phyloP scores from a whole-genome alignment of 2,888 invertebrate species.

The Limnephilus lunatus region DNA sequence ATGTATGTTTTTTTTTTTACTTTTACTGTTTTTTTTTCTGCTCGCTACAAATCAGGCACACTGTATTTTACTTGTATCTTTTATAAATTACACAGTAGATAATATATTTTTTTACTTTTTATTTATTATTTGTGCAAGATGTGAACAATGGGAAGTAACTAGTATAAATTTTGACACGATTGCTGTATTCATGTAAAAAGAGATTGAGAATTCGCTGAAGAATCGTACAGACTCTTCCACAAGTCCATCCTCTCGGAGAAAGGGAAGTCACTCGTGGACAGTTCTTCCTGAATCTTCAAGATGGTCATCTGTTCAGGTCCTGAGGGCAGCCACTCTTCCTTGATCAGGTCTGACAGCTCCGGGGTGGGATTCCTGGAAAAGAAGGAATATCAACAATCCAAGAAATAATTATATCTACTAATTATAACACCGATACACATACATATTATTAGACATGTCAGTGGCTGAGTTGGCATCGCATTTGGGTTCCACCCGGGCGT shows the following conservation, averaged over 20 bases:
- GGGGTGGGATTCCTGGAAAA: constrained; percentile 71
- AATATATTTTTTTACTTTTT: no score
- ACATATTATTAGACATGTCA: no score
- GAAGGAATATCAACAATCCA: no score
- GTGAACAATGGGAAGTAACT: no score
- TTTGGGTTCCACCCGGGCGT: no score
- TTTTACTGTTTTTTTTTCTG: no score
- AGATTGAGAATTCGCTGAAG: neutral
- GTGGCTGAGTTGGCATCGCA: no score
- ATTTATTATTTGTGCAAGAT: no score
- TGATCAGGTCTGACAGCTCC: constrained; percentile 47
- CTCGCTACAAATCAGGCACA: no score
- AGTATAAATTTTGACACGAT: neutral
- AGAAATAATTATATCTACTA: neutral
- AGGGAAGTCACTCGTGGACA: constrained; percentile 71
- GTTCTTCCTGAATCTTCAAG: constrained; percentile 70
- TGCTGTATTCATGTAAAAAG: neutral
- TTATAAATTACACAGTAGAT: no score
- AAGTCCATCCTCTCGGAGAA: constrained; percentile 71
- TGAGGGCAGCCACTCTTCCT: constrained; percentile 66
- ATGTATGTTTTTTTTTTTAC: no score
- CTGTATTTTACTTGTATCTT: no score
- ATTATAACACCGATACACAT: neutral
- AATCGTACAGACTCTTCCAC: constrained; percentile 67
- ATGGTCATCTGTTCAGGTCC: neutral